phyloP scores from a whole-genome alignment of 1,140 invertebrate genomes.

The Rhopalosiphum padi region DNA sequence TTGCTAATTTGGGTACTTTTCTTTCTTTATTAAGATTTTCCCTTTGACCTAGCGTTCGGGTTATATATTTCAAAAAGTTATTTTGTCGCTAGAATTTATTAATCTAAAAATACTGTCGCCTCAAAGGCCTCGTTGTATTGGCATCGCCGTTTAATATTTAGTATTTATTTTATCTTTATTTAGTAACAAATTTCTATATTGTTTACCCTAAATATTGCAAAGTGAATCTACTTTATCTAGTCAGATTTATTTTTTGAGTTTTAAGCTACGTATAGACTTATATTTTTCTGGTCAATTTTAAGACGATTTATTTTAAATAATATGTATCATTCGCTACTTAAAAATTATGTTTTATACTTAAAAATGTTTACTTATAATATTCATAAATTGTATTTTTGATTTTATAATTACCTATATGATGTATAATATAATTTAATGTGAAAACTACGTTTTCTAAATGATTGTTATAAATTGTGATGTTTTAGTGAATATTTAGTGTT shows the following conservation, averaged over 20 bases:
- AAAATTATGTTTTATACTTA: neutral
- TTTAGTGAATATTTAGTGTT: neutral
- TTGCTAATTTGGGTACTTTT: too few relatives aligned
- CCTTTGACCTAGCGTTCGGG: neutral
- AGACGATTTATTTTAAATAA: neutral
- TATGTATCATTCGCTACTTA: neutral
- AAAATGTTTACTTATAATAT: neutral
- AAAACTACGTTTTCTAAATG: neutral
- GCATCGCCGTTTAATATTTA: neutral
- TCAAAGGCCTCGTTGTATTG: neutral
- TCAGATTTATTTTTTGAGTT: neutral
- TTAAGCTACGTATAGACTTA: neutral
- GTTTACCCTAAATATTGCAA: neutral
- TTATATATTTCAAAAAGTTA: neutral
- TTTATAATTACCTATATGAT: neutral
- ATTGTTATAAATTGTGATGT: conserved; percentile 8
- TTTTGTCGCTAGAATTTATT: neutral
- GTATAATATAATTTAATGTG: neutral
- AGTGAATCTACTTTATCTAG: neutral
- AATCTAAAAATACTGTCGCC: neutral
- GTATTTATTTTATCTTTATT: neutral
- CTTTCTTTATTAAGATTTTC: neutral
- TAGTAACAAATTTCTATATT: neutral
- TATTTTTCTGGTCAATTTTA: neutral
- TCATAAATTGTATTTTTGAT: conserved; percentile 4